phyloP scores from a whole-genome alignment of 1,140 invertebrate species.

The Drosophila arawakana region DNA sequence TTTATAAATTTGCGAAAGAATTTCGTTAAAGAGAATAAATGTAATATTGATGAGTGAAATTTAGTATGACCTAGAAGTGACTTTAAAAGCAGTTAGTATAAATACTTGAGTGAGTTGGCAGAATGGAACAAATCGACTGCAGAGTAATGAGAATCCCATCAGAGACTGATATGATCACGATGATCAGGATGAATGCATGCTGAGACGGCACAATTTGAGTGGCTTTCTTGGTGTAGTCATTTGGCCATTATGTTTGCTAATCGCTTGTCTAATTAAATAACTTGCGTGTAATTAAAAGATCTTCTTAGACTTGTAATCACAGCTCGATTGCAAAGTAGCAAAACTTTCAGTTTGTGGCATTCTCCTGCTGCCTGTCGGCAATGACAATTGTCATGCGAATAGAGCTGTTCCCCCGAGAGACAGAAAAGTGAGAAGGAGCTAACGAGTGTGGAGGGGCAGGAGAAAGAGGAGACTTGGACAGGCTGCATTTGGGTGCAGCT shows the following conservation, averaged over 20 bases:
- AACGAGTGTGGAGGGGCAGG: not conserved
- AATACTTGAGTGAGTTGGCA: too few species aligned
- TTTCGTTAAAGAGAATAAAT: too few species aligned
- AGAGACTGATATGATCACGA: not conserved
- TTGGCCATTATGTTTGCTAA: conserved; percentile 25
- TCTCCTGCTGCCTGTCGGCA: conserved; percentile 23
- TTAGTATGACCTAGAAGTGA: too few species aligned
- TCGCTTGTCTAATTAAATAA: conserved; percentile 45
- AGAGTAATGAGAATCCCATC: conserved; percentile 22
- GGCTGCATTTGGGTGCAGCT: conserved; percentile 74
- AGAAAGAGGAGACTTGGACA: not conserved
- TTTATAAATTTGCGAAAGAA: too few species aligned
- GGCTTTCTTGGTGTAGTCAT: conserved; percentile 5
- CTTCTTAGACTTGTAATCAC: conserved; percentile 5
- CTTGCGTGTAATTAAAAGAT: conserved; percentile 46
- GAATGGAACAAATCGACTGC: not conserved
- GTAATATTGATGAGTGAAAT: too few species aligned
- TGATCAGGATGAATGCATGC: not conserved
- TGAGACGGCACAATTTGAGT: conserved; percentile 36
- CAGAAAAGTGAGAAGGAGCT: not conserved
- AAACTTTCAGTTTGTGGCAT: conserved; percentile 5
- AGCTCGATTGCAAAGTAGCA: not conserved
- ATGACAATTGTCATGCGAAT: conserved; percentile 65
- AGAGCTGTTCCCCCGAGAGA: not conserved
- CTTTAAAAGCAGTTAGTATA: too few species aligned